These are phyloP conservation scores for Rutilus rutilus DNA, from an alignment of 2,113 vertebrate genomes.

Conservation along the genomic window DNA sequence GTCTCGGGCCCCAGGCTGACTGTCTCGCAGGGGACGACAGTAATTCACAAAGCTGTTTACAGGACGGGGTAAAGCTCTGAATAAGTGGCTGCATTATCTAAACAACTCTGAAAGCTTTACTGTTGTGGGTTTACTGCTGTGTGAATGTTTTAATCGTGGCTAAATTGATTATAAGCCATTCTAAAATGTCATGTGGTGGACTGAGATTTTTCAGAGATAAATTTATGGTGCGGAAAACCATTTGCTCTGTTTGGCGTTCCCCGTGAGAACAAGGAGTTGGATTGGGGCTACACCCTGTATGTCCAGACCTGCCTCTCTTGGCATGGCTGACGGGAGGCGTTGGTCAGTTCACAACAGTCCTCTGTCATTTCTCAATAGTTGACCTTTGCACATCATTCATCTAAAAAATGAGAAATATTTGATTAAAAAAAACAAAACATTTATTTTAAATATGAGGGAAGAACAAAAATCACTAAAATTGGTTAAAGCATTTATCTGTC, in stretches of 20 bases:
- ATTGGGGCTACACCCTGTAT: background rate
- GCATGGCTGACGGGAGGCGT: background rate
- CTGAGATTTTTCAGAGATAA: background rate
- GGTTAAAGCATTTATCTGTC: no score
- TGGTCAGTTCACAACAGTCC: background rate
- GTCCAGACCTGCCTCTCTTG: background rate
- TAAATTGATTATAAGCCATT: background rate
- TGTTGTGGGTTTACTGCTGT: background rate
- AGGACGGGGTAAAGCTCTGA: background rate
- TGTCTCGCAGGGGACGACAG: background rate
- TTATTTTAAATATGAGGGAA: background rate
- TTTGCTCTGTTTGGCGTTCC: background rate
- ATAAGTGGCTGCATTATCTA: background rate
- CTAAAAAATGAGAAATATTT: background rate
- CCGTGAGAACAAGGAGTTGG: background rate
- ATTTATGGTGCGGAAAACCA: background rate
- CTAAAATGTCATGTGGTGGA: background rate
- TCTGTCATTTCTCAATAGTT: background rate
- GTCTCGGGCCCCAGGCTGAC: constrained; percentile 29
- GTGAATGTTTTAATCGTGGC: background rate
- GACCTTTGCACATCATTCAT: background rate
- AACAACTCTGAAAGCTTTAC: constrained; percentile 26
- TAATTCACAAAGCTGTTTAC: constrained; percentile 38
- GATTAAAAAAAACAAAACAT: no score
- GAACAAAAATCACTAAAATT: background rate